Conservation (phyloP, 2,888 invertebrate species). For the Chorisops tibialis region DNA sequence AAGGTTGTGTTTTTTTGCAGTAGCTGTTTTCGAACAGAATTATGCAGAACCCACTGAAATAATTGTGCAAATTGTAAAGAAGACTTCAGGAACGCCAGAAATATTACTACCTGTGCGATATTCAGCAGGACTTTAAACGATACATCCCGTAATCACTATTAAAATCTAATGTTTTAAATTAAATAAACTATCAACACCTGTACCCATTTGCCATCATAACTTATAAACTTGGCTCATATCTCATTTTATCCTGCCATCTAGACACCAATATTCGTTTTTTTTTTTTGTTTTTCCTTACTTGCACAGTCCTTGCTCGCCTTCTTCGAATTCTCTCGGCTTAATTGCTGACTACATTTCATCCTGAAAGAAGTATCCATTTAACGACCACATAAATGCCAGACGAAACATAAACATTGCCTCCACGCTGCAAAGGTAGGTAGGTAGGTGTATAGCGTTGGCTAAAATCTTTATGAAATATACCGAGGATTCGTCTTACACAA, state of each 20-base stretch:
- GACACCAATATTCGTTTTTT: too few relatives aligned
- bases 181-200: slow-evolving; percentile 25
- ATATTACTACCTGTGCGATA: too few relatives aligned
- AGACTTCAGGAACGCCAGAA: too few relatives aligned
- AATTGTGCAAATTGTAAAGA: too few relatives aligned
- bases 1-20: too few relatives aligned
- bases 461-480: slow-evolving; percentile 5
- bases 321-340: slow-evolving; percentile 17
- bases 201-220: slow-evolving; percentile 23
- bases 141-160: slow-evolving; percentile 10
- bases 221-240: slow-evolving; percentile 15
- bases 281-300: slow-evolving; percentile 7
- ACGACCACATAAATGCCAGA: slow-evolving; percentile 3
- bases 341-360: slow-evolving; percentile 14
- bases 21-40: too few relatives aligned
- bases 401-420: slow-evolving; percentile 13
- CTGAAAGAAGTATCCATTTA: neutral
- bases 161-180: slow-evolving; percentile 23
- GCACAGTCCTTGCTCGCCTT: too few relatives aligned
- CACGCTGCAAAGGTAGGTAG: neutral
- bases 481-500: neutral
- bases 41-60: too few relatives aligned
- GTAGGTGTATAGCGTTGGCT: too few relatives aligned
- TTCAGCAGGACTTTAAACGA: too few relatives aligned
- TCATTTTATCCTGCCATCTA: slow-evolving; percentile 2